Percentiles rank a stretch among this genome's conserved stretches.
Evolutionary conservation across 2,797 vertebrate genomes (phyloP).

Genomic region (Chelmon rostratus): DNA sequence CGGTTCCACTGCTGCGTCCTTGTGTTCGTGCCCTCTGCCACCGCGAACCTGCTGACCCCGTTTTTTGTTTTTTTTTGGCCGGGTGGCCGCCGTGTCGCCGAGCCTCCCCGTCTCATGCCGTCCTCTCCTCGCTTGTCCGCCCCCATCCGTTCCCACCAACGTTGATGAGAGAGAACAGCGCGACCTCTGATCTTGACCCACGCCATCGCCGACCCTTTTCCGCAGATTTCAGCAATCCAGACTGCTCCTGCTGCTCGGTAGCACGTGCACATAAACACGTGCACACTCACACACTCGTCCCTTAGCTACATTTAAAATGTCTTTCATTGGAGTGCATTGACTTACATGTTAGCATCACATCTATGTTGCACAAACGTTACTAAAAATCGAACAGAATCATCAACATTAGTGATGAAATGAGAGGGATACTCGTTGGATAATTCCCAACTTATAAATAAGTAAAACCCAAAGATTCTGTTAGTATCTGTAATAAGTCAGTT

Average conservation of each 20-base stretch:
- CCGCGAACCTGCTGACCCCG: constrained; percentile 60
- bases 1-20: constrained; percentile 28
- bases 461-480: too few species aligned
- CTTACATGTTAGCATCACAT: not conserved
- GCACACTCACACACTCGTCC: not conserved
- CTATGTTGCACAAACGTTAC: not conserved
- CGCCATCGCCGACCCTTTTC: constrained; percentile 23
- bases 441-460: too few species aligned
- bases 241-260: constrained; percentile 20
- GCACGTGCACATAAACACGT: not conserved
- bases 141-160: constrained; percentile 24
- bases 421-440: too few species aligned
- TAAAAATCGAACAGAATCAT: not conserved
- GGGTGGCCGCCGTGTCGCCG: constrained; percentile 10
- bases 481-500: too few species aligned
- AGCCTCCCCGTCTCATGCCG: constrained; percentile 1
- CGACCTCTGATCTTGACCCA: constrained; percentile 38
- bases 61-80: constrained; percentile 5
- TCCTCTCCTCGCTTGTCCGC: constrained; percentile 37
- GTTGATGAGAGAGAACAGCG: constrained; percentile 27
- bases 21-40: constrained; percentile 24
- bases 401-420: not conserved
- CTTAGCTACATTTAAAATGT: not conserved
- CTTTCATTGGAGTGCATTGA: not conserved
- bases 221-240: constrained; percentile 10